Evolutionary conservation across 2,888 invertebrate species (phyloP).

Genomic region (Nineta flava): DNA sequence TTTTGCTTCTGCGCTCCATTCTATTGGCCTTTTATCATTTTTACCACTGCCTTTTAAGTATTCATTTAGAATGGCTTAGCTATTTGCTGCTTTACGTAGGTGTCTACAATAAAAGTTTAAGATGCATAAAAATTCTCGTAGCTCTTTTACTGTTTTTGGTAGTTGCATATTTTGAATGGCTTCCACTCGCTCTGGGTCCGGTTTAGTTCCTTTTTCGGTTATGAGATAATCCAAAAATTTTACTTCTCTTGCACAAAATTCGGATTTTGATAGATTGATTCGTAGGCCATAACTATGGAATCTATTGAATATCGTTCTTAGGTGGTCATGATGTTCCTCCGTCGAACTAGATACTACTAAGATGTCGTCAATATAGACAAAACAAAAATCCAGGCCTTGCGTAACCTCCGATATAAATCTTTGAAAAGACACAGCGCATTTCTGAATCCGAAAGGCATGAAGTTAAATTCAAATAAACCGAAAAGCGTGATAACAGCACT

Average conservation of each 20-base stretch:
- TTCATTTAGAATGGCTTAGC: background rate
- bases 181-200: too few species aligned
- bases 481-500: background rate
- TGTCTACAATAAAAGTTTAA: background rate
- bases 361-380: background rate
- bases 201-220: background rate
- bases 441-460: background rate
- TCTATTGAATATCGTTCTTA: constrained; percentile 3
- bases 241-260: background rate
- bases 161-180: too few species aligned
- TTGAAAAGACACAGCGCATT: too few species aligned
- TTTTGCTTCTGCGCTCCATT: background rate
- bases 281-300: background rate
- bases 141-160: background rate
- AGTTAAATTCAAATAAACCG: too few species aligned
- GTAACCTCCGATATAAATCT: too few species aligned
- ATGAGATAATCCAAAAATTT: background rate
- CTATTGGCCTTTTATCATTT: background rate
- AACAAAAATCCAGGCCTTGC: too few species aligned
- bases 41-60: background rate
- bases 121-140: background rate
- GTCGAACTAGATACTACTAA: constrained; percentile 12
- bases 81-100: background rate
- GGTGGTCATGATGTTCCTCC: constrained; percentile 12
- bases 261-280: background rate